Evolutionary conservation across 2,797 vertebrate genomes (phyloP), one percentile per base, ranked within the genome.

Genomic region (Fratercula arctica): DNA sequence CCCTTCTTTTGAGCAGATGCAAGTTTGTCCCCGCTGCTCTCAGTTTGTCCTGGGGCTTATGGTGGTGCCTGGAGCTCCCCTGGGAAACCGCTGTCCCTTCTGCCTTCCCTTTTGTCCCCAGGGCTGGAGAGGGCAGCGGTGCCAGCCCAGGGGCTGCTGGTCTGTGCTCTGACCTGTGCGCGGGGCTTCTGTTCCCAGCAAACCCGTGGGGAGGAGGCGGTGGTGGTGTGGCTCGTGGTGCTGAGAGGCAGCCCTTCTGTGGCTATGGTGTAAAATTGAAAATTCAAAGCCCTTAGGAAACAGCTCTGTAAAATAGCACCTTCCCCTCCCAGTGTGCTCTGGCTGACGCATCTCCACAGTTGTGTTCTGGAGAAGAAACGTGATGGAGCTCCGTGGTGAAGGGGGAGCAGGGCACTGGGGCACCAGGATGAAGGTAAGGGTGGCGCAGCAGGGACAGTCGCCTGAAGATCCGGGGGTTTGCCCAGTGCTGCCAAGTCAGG

Each of bases 251-350:
- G 26, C 20, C 64, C 39, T 69, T 37, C 31, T 48, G 0, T 1
- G 10, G 13, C 46, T 20, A 12, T 46, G 46, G 46, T 8, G 16
- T 39, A 15, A 39, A 45, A 57, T 37, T 14, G 10, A 54, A 69
- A 85, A 64, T 11, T 17, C 56, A 45, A 29, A 16, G 4, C 25
- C 25, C 16, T 13, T 35, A 21, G 43, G 45, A 54, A 76, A 54
- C 8, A 6, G 24, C 13, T 48, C 31, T 19, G 8, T 16, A 51
- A 41, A 6, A 28, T 6, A 54, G 31, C 45, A 37, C 26, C 10
- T n/a, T 39, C 54, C 39, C 31, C 31, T 72, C n/a, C 13, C 50
- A 16, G 31, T 1, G 1, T 0, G 1, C 23, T 19, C 17, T 0
- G 5, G 28, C 28, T 45, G 43, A 10, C 20, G 23, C 50, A 11